phyloP scores from a whole-genome alignment of 2,113 vertebrate genomes.

The Thalassoma bifasciatum region DNA sequence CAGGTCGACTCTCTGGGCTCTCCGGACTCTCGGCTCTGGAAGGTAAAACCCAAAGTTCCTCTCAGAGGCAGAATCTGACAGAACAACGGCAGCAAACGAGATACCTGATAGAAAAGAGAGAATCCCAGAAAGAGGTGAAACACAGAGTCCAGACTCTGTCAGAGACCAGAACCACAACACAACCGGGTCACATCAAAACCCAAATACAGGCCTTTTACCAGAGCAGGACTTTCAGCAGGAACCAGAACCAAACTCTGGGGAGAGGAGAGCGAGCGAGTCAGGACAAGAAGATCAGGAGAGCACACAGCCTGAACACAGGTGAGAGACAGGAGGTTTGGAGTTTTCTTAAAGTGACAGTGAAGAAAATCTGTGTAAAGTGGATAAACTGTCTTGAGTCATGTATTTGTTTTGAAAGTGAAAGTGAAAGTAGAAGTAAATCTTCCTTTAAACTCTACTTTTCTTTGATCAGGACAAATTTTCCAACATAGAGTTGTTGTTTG shows the following conservation, averaged over 20 bases:
- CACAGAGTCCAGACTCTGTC: background rate
- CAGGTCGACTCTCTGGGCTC: constrained; percentile 7
- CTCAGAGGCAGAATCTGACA: background rate
- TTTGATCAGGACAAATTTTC: too few species aligned
- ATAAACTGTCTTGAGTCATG: too few species aligned
- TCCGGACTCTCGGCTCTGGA: constrained; percentile 11
- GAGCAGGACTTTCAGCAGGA: background rate
- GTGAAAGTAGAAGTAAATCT: too few species aligned
- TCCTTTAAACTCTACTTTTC: too few species aligned
- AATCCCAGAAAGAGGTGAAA: background rate
- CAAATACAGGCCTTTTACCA: constrained; percentile 13
- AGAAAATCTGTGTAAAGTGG: too few species aligned
- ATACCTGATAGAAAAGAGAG: background rate
- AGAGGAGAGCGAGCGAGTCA: constrained; percentile 4
- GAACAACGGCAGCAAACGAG: background rate
- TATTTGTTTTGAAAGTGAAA: too few species aligned
- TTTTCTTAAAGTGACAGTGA: too few species aligned
- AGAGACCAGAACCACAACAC: background rate
- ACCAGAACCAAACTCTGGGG: constrained; percentile 3
- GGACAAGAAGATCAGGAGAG: constrained; percentile 21
- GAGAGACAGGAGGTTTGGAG: too few species aligned
- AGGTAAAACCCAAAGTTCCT: constrained; percentile 8
- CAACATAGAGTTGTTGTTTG: too few species aligned
- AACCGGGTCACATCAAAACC: constrained; percentile 1
- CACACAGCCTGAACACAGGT: constrained; percentile 40